Base-by-base conservation (phyloP, 2,113 vertebrate genomes). In the Mionectes macconnelli region DNA sequence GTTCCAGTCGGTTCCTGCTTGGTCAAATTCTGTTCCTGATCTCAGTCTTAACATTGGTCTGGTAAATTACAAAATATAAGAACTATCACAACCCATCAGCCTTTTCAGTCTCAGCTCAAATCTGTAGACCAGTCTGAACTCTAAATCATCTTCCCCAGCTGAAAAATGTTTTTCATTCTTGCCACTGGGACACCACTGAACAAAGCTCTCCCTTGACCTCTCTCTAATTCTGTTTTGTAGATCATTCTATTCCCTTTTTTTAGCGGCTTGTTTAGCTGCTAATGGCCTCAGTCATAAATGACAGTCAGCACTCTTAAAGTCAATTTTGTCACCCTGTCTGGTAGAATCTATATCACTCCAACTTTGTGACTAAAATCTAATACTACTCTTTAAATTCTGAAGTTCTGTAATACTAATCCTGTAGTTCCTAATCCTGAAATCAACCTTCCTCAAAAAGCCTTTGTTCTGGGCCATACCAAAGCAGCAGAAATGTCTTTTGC, bases 41-140 rank as follows among this genome's bases (percentile, higher is more conserved):
- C 35, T 84, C 40, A 68, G 44, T 50, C 22, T 9, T 45, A 72
- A 49, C 9, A 20, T 5, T 39, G 16, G 12, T 53, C 33, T 69
- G 15, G 15, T 33, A 69, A 23, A 55, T 10, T 2, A 10, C 30
- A 92, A 93, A 77, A 73, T 56, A 50, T 20, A 37, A 47, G 64
- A 81, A 60, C 10, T 28, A 35, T 39, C 12, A 77, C 11, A 77
- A 44, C 2, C 5, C 0, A 0, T n/a, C 27, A 44, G 12, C 14
- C 4, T 73, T 73, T 81, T 23, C 45, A 74, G 30, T 47, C 27
- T 69, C 55, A 56, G 21, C 6, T 90, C 39, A 77, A 33, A 69
- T 56, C 12, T 49, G 3, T 35, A 67, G 28, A 49, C 6, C 14
- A 64, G 20, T 63, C 28, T 64, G 13, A 84, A 56, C 2, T 50